Conservation (phyloP, 2,797 vertebrate species). For the Sitta carolinensis region DNA sequence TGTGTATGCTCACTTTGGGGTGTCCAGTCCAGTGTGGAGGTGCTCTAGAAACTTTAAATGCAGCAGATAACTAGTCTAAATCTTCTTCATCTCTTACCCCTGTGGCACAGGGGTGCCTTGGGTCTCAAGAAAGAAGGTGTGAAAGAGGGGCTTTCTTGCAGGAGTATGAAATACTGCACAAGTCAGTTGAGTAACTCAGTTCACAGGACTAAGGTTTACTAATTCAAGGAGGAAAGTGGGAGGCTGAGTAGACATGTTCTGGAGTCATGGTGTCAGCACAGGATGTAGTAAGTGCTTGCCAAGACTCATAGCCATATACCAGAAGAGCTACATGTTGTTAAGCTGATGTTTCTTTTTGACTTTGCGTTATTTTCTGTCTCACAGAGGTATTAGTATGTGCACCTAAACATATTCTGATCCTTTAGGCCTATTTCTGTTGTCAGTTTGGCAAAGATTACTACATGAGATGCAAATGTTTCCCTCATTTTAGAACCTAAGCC, state of each 20-base stretch:
- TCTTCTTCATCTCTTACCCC: neutral
- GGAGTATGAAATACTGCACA: neutral
- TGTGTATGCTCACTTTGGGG: neutral
- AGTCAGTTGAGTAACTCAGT: neutral
- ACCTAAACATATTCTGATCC: neutral
- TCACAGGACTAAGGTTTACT: neutral
- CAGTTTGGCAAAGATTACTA: neutral
- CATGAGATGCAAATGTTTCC: neutral
- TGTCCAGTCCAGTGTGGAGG: neutral
- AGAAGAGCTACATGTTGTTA: neutral
- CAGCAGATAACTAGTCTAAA: neutral
- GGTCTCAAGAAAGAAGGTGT: neutral
- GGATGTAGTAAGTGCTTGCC: neutral
- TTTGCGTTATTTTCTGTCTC: neutral
- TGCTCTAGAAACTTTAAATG: neutral
- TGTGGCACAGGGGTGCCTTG: neutral
- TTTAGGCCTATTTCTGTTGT: neutral
- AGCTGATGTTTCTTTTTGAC: neutral
- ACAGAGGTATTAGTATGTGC: neutral
- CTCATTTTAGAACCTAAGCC: neutral
- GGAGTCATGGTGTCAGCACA: neutral
- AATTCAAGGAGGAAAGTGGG: neutral
- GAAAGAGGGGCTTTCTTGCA: neutral
- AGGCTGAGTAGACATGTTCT: neutral
- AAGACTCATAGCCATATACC: neutral